These are phyloP conservation scores for Rhadinocentrus ornatus DNA, from an alignment of 2,797 vertebrate species.

Conservation along the genomic window DNA sequence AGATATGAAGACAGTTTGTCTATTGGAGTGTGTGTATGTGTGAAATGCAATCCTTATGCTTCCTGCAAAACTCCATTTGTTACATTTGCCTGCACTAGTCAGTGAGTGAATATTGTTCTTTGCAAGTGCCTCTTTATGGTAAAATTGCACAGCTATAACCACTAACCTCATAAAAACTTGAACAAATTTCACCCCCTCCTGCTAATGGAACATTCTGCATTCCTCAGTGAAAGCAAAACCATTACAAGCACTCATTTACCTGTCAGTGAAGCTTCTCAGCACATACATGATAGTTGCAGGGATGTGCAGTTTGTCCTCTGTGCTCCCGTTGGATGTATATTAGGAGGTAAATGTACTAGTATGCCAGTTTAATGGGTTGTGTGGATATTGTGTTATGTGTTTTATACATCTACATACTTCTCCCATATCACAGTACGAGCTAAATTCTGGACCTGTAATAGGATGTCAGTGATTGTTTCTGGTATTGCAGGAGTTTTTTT, in stretches of 20 bases:
- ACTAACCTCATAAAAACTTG: not conserved
- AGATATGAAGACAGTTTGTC: slow-evolving; percentile 76
- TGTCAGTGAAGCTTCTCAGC: slow-evolving; percentile 3
- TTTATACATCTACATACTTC: not conserved
- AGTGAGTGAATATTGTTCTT: not conserved
- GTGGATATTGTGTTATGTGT: not conserved
- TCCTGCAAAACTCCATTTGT: slow-evolving; percentile 32
- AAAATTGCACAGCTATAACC: not conserved
- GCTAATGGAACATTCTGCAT: slow-evolving; percentile 1
- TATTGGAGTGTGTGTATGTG: slow-evolving; percentile 32
- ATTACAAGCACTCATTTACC: not conserved
- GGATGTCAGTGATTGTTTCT: slow-evolving; percentile 1
- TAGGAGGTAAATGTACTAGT: not conserved
- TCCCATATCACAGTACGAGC: not conserved
- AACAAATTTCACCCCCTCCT: not conserved
- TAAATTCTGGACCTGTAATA: not conserved
- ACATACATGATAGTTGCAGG: slow-evolving; percentile 1
- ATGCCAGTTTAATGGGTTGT: not conserved
- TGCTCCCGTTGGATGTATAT: not conserved
- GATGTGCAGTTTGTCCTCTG: not conserved
- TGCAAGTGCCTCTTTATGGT: not conserved
- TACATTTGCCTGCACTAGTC: slow-evolving; percentile 22
- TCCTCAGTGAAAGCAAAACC: not conserved
- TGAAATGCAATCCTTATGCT: slow-evolving; percentile 23
- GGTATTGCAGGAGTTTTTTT: not conserved